These are phyloP conservation scores for Shargacucullia verbasci DNA, from an alignment of 2,888 invertebrate species.

Conservation along the genomic window DNA sequence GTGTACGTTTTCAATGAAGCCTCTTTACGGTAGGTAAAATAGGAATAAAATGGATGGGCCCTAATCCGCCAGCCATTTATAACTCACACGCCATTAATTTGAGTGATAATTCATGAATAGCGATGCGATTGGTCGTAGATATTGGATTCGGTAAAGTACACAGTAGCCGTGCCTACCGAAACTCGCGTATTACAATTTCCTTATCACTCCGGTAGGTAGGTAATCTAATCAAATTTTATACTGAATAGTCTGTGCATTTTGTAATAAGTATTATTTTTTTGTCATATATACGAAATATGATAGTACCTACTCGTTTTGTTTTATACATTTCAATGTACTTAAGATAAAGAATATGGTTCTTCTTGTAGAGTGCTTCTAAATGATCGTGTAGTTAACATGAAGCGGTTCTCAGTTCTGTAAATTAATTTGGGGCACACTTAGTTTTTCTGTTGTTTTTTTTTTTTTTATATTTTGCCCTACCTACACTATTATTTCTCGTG, in stretches of 20 bases:
- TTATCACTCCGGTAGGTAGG: conserved; percentile 63
- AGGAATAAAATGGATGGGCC: conserved; percentile 87
- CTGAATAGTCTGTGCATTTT: conserved; percentile 53
- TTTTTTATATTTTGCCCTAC: no score
- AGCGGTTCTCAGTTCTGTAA: conserved; percentile 10
- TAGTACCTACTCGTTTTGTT: conserved; percentile 11
- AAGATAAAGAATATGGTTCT: conserved; percentile 17
- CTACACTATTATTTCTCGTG: no score
- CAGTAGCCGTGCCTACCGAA: conserved; percentile 67
- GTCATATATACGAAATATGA: conserved; percentile 16
- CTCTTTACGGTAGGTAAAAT: conserved; percentile 88
- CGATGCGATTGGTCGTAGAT: conserved; percentile 83
- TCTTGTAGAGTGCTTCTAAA: conserved; percentile 12
- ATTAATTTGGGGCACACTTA: conserved; percentile 25
- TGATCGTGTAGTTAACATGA: conserved; percentile 14
- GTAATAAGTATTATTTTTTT: conserved; percentile 29
- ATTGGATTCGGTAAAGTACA: conserved; percentile 69
- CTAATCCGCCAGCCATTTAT: conserved; percentile 88
- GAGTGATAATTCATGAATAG: conserved; percentile 86
- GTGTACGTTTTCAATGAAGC: conserved; percentile 89
- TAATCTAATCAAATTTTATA: conserved; percentile 71
- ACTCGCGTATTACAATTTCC: conserved; percentile 54
- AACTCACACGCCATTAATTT: conserved; percentile 89
- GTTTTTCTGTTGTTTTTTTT: no score
- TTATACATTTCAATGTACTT: conserved; percentile 14